These are phyloP conservation scores for Dolichallabes microphthalmus DNA, from an alignment of 2,113 vertebrate genomes.

Conservation along the genomic window DNA sequence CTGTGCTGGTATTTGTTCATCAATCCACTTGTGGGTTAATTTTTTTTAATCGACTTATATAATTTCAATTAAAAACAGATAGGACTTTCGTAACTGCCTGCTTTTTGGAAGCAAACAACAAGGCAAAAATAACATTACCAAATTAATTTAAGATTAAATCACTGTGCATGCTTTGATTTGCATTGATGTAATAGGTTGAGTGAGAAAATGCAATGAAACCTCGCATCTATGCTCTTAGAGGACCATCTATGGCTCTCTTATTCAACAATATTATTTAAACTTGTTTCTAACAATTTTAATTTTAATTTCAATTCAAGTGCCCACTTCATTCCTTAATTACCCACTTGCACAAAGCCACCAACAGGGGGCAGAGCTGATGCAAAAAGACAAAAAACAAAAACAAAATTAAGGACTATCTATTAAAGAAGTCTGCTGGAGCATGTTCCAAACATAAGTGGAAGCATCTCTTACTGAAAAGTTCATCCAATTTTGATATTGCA, in stretches of 20 bases:
- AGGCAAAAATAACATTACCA: neutral
- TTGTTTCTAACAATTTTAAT: no score
- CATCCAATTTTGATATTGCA: neutral
- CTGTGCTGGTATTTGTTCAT: neutral
- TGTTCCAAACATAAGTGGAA: neutral
- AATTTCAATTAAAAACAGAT: neutral
- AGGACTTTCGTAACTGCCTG: neutral
- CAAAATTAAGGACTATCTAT: neutral
- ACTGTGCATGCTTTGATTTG: neutral
- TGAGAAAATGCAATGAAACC: neutral
- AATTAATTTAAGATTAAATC: neutral
- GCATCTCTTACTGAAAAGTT: neutral
- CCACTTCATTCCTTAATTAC: neutral
- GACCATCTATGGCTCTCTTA: neutral
- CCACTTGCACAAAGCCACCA: conserved; percentile 2
- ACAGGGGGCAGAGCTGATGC: conserved; percentile 27
- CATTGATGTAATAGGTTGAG: neutral
- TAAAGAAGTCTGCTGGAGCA: neutral
- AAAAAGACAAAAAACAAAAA: neutral
- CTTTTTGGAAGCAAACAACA: neutral
- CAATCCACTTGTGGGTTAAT: neutral
- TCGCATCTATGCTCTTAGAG: neutral
- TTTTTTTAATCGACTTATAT: neutral
- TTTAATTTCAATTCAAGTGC: neutral
- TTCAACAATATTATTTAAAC: neutral